Conservation (phyloP, 2,797 vertebrate genomes). For the Sebastes itinus region DNA sequence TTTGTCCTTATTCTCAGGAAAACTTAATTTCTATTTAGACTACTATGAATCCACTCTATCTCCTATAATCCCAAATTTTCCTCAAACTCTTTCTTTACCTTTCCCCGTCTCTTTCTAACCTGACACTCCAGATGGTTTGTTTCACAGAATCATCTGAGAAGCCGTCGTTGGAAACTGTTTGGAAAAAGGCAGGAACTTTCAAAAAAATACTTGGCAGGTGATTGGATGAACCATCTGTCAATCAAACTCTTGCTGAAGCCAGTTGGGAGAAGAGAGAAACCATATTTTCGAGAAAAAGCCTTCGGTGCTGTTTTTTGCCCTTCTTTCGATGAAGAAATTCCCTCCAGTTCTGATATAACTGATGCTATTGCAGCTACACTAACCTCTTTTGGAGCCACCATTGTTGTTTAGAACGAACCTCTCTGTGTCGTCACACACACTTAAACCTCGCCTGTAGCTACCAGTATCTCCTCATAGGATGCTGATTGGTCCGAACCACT, state of each 20-base stretch:
- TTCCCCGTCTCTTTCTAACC: neutral
- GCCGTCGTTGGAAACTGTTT: neutral
- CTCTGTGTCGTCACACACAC: neutral
- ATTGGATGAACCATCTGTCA: neutral
- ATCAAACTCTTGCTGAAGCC: neutral
- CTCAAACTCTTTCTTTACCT: no score
- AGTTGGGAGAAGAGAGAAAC: neutral
- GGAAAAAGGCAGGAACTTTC: neutral
- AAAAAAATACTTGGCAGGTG: neutral
- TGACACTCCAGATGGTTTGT: neutral
- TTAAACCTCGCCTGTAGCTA: neutral
- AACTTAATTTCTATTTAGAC: neutral
- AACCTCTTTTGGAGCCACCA: neutral
- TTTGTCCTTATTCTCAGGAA: neutral
- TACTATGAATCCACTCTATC: neutral
- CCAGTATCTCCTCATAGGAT: neutral
- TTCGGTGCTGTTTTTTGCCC: neutral
- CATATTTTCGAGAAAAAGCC: neutral
- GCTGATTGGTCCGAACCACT: neutral
- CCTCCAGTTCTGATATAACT: neutral
- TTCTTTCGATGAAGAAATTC: neutral
- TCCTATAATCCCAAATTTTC: neutral
- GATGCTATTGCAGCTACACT: neutral
- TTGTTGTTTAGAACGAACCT: neutral
- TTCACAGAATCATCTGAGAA: neutral